Conservation (phyloP, 2,888 invertebrate species). For the Dermolepida albohirtum region DNA sequence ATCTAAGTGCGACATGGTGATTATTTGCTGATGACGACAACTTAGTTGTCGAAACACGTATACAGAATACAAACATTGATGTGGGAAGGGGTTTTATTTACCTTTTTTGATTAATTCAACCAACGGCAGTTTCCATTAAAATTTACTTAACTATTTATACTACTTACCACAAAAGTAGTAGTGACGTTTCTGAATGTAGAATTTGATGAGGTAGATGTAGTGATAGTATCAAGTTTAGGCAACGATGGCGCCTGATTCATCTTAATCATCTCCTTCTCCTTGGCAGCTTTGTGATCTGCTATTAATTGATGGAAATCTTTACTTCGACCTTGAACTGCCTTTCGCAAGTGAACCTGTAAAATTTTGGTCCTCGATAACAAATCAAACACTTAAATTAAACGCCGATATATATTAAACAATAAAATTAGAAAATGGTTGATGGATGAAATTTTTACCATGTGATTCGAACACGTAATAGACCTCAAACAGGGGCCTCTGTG, state of each 20-base stretch:
- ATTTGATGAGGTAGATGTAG: conserved; percentile 31
- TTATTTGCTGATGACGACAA: too few relatives aligned
- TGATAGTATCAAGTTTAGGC: conserved; percentile 17
- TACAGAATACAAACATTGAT: too few relatives aligned
- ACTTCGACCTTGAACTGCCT: conserved; percentile 57
- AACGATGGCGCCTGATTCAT: conserved; percentile 6
- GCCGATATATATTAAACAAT: too few relatives aligned
- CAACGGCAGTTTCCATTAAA: too few relatives aligned
- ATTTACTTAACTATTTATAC: too few relatives aligned
- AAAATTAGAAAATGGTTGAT: too few relatives aligned
- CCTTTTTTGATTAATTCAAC: too few relatives aligned
- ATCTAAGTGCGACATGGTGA: too few relatives aligned
- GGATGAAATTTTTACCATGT: conserved; percentile 53
- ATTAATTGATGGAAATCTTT: conserved; percentile 59
- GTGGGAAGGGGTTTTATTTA: too few relatives aligned
- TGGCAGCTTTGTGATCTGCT: conserved; percentile 57
- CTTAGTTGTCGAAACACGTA: too few relatives aligned
- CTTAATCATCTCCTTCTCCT: conserved; percentile 52
- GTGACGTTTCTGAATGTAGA: conserved; percentile 27
- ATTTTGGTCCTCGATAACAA: background rate
- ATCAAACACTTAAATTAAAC: background rate
- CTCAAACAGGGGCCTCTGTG: conserved; percentile 83
- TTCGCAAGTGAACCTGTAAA: conserved; percentile 56
- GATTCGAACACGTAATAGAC: conserved; percentile 74
- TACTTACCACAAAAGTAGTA: conserved; percentile 33